phyloP scores from a whole-genome alignment of 2,113 vertebrate genomes.

The Thryonomys swinderianus region DNA sequence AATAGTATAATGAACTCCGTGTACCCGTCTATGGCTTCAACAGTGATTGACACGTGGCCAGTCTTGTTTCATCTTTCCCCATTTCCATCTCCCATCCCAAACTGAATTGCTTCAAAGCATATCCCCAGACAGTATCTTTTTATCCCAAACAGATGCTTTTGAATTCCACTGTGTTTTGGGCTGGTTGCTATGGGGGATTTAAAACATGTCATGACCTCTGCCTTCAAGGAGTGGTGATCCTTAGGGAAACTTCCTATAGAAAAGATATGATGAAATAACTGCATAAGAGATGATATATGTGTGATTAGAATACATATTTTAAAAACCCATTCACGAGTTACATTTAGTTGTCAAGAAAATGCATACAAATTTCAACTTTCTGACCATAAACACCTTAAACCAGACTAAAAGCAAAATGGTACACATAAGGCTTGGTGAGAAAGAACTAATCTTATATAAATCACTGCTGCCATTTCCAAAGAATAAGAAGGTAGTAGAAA shows the following conservation, averaged over 20 bases:
- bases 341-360: conserved; percentile 30
- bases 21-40: not conserved
- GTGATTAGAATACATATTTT: not conserved
- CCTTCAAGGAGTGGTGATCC: not conserved
- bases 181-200: not conserved
- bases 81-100: conserved; percentile 26
- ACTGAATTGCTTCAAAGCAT: conserved; percentile 56
- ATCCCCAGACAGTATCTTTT: conserved; percentile 49
- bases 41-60: conserved; percentile 37
- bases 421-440: not conserved
- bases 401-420: conserved; percentile 20
- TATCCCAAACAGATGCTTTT: not conserved
- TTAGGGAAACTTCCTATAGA: not conserved
- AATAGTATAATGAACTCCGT: conserved; percentile 49
- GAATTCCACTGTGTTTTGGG: not conserved
- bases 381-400: not conserved
- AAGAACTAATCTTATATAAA: conserved; percentile 15
- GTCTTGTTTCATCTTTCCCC: conserved; percentile 34
- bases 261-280: not conserved
- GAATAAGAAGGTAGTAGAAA: conserved; percentile 25
- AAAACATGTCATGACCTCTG: not conserved
- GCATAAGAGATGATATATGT: not conserved
- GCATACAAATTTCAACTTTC: not conserved
- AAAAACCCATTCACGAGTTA: not conserved
- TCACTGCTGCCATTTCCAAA: not conserved